Evolutionary conservation across 2,113 vertebrate species (phyloP), one percentile per base, ranked within the genome.

Genomic region (Myrmecobius fasciatus): DNA sequence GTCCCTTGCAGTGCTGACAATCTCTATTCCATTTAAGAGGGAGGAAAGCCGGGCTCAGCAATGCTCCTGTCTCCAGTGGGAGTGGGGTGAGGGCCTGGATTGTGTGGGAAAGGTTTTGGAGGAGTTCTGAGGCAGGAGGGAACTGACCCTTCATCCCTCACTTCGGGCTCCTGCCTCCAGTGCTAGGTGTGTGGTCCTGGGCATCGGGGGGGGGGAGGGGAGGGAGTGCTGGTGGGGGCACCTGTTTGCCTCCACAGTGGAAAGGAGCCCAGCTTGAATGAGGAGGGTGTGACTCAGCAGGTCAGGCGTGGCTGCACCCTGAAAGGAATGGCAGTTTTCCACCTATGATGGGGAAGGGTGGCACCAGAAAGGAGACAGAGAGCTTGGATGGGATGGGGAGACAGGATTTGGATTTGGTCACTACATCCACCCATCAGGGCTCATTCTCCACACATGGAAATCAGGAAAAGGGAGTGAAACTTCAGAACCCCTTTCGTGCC

Each of bases 381-480:
- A 95, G 89, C 67, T 89, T 8, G 17, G 88, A 54, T 49, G 83
- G 94, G 48, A 91, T 24, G 20, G 0, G 0, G 52, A 89, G 90
- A 47, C 46, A 90, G 88, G 52, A 25, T 96, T n/a, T 5, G 54
- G 93, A 67, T 90, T 54, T 22, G 67, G 20, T 75, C 67, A 14
- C 67, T 36, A 3, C 36, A 20, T 20, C 47, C 9, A 0, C 67
- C 97, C 97, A 94, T 94, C 92, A 2, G 22, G 56, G 54, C 89
- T 96, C 92, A 93, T 96, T 94, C 83, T 48, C 94, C 75, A 95
- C 96, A 95, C 96, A 94, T 88, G 93, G 75, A 83, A 96, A 94
- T 88, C 90, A 1, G 91, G 90, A 91, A 47, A 52, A 48, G 89
- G 31, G 54, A 49, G 48, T 17, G 52, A 90, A 25, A 8, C 52